These are phyloP conservation scores for Morphnarchus princeps DNA, from an alignment of 2,113 vertebrate species.

Conservation along the genomic window DNA sequence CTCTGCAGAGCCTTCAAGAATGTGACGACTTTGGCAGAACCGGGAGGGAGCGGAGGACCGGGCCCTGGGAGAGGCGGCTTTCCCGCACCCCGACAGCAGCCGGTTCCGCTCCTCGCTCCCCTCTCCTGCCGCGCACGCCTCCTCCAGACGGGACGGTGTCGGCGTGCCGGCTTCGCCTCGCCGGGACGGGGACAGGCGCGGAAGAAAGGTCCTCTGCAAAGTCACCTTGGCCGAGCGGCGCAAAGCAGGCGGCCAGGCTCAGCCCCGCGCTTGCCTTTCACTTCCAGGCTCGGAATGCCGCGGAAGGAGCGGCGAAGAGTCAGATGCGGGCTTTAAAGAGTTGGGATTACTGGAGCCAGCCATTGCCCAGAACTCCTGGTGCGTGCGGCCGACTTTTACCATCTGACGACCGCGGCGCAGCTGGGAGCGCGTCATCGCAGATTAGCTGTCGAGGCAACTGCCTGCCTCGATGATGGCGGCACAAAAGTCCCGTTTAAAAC, in stretches of 20 bases:
- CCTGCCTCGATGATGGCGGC: not conserved
- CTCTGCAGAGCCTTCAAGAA: not conserved
- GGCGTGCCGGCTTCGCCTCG: rapidly evolving
- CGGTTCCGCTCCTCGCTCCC: not conserved
- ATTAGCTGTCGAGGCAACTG: not conserved
- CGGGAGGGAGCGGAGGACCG: not conserved
- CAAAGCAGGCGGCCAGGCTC: not conserved
- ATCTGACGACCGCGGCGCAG: rapidly evolving
- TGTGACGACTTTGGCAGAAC: not conserved
- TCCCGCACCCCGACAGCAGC: not conserved
- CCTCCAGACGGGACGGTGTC: not conserved
- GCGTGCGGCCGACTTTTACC: not conserved
- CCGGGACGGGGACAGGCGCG: rapidly evolving
- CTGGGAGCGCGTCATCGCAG: rapidly evolving
- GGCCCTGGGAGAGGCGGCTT: not conserved
- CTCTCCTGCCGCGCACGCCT: rapidly evolving
- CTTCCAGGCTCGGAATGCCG: not conserved
- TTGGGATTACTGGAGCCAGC: not conserved
- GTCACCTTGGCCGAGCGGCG: not conserved
- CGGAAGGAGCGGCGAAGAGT: not conserved
- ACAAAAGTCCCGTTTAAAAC: not conserved
- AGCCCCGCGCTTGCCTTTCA: not conserved
- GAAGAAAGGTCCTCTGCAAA: not conserved
- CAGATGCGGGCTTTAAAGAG: not conserved
- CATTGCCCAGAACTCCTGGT: not conserved